phyloP scores from a whole-genome alignment of 2,797 vertebrate species.

The Chloroceryle inda region DNA sequence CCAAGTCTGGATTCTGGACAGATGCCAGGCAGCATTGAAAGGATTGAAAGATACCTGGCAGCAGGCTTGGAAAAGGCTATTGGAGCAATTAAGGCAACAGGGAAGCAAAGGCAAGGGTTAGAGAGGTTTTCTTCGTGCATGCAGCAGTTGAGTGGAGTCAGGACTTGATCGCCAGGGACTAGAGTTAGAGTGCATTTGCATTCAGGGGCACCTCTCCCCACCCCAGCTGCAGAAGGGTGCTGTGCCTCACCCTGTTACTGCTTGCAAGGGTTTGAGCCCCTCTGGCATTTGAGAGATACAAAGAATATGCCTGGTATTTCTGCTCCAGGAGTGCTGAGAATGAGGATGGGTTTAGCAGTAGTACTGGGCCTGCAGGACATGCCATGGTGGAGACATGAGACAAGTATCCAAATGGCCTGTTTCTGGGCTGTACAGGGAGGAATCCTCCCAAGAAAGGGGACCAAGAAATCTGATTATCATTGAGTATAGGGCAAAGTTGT shows the following conservation, averaged over 20 bases:
- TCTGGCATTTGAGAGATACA: background rate
- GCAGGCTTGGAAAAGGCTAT: background rate
- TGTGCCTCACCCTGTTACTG: background rate
- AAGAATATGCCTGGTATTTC: background rate
- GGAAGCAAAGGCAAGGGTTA: background rate
- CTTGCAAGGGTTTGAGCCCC: background rate
- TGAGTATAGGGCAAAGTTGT: background rate
- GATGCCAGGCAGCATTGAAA: background rate
- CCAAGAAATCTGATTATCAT: background rate
- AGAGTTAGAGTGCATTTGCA: background rate
- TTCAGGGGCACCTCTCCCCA: background rate
- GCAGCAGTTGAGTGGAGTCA: background rate
- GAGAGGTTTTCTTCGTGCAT: background rate
- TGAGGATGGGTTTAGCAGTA: background rate
- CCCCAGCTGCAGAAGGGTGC: background rate
- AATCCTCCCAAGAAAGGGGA: background rate
- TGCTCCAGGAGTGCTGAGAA: background rate
- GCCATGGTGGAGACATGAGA: rapidly evolving
- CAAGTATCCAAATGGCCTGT: background rate
- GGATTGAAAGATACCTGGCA: background rate
- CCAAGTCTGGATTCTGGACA: background rate
- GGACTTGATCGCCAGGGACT: background rate
- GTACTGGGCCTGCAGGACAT: background rate
- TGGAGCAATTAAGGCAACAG: background rate
- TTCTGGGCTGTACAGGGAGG: background rate